Conservation (phyloP, 2,888 invertebrate genomes). For the Scaptomyza polygonia region DNA sequence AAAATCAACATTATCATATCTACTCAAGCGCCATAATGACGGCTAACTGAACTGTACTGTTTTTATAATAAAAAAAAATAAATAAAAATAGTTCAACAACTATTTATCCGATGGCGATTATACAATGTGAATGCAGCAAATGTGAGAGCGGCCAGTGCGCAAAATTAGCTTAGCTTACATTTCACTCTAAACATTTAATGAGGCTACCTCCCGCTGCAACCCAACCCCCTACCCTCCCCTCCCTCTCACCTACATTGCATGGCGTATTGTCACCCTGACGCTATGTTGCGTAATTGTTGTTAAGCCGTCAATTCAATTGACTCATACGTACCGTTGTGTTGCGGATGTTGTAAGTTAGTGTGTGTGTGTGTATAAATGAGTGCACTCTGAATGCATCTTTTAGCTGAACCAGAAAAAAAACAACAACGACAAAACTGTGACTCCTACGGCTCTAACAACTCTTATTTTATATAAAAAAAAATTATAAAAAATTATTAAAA, state of each 20-base stretch:
- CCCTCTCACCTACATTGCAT: background rate
- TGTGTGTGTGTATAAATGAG: slow-evolving; percentile 35
- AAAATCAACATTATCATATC: slow-evolving; percentile 14
- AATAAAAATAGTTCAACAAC: slow-evolving; percentile 10
- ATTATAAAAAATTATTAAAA: no score
- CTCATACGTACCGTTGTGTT: slow-evolving; percentile 70
- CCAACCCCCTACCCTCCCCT: background rate
- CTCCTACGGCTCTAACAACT: background rate
- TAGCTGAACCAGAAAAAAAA: slow-evolving; percentile 15
- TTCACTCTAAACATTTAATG: slow-evolving; percentile 56
- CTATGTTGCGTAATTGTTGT: slow-evolving; percentile 65
- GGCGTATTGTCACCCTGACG: slow-evolving; percentile 30
- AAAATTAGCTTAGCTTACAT: slow-evolving; percentile 56
- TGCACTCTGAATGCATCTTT: slow-evolving; percentile 34
- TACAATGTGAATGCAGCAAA: slow-evolving; percentile 33
- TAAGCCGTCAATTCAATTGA: slow-evolving; percentile 73
- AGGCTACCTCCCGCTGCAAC: slow-evolving; percentile 22
- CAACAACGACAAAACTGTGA: slow-evolving; percentile 4
- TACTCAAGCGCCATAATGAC: slow-evolving; percentile 17
- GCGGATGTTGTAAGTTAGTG: slow-evolving; percentile 45
- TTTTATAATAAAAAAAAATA: background rate
- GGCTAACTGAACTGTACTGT: slow-evolving; percentile 24
- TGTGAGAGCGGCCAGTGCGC: slow-evolving; percentile 41
- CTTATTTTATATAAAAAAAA: background rate
- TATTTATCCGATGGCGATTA: slow-evolving; percentile 34